These are phyloP conservation scores for Sebastes kiyomatsui DNA, from an alignment of 2,797 vertebrate genomes.

Conservation along the genomic window DNA sequence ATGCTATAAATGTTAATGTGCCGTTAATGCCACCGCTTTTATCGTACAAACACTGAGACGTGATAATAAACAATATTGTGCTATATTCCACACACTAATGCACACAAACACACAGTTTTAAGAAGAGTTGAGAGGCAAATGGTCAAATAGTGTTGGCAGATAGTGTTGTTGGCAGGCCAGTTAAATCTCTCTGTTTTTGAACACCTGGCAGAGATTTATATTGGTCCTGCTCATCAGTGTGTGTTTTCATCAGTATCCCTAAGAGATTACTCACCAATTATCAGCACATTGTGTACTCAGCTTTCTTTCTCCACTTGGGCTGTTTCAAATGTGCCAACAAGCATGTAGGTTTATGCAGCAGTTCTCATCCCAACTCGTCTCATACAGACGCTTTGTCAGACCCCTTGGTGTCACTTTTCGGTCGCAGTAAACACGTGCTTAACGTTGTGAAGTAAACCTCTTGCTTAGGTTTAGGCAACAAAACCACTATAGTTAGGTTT, in stretches of 20 bases:
- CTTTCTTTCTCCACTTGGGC: conserved; percentile 18
- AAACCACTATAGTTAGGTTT: too few relatives aligned
- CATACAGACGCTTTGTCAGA: too few relatives aligned
- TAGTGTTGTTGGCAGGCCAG: conserved; percentile 31
- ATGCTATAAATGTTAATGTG: conserved; percentile 31
- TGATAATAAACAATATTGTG: not conserved
- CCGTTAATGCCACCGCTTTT: not conserved
- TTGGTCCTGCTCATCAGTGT: conserved; percentile 17
- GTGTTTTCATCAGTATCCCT: conserved; percentile 30
- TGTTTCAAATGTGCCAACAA: conserved; percentile 10
- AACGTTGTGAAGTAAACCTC: too few relatives aligned
- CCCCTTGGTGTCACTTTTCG: too few relatives aligned
- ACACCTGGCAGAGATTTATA: conserved; percentile 53
- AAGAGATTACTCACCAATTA: conserved; percentile 44
- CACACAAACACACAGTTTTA: not conserved
- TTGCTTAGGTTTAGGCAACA: too few relatives aligned
- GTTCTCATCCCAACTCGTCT: too few relatives aligned
- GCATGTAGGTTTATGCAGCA: not conserved
- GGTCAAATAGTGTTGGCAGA: not conserved
- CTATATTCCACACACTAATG: not conserved
- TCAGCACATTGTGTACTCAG: conserved; percentile 38
- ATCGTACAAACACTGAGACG: conserved; percentile 9
- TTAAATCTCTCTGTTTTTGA: conserved; percentile 43
- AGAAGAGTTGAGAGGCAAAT: conserved; percentile 3
- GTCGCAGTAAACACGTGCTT: too few relatives aligned